phyloP scores from a whole-genome alignment of 1,140 invertebrate species.

The Drosophila ercepeae region DNA sequence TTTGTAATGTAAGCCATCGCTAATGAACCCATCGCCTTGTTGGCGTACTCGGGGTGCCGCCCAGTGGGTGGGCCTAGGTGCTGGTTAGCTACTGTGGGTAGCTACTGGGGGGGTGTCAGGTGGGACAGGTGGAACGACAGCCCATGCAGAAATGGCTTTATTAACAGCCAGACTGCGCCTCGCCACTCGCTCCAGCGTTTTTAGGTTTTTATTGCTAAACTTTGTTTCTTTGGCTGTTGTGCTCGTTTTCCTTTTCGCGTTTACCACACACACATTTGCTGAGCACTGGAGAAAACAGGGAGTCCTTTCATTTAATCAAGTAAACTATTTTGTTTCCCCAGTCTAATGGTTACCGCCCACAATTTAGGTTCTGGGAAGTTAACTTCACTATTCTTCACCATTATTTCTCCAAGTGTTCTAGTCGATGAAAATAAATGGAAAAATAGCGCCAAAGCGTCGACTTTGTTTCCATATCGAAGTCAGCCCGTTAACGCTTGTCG shows the following conservation, averaged over 20 bases:
- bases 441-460: constrained; percentile 22
- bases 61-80: background rate
- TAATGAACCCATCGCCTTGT: constrained; percentile 67
- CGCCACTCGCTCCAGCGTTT: constrained; percentile 31
- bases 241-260: constrained; percentile 24
- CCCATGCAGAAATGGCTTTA: constrained; percentile 74
- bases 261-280: constrained; percentile 46
- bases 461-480: constrained; percentile 54
- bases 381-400: too few relatives aligned
- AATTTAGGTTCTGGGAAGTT: too few relatives aligned
- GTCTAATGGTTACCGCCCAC: too few relatives aligned
- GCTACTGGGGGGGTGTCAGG: constrained; percentile 14
- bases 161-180: constrained; percentile 48
- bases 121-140: constrained; percentile 41
- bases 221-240: constrained; percentile 62
- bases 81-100: background rate
- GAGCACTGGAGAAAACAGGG: constrained; percentile 10
- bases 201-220: constrained; percentile 81
- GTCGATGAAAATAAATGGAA: constrained; percentile 25
- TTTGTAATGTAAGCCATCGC: constrained; percentile 64
- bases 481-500: constrained; percentile 57
- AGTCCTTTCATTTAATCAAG: background rate
- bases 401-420: background rate
- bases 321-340: background rate
- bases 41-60: background rate